These are phyloP conservation scores for Sinelater perroti DNA, from an alignment of 2,888 invertebrate species.

Conservation along the genomic window DNA sequence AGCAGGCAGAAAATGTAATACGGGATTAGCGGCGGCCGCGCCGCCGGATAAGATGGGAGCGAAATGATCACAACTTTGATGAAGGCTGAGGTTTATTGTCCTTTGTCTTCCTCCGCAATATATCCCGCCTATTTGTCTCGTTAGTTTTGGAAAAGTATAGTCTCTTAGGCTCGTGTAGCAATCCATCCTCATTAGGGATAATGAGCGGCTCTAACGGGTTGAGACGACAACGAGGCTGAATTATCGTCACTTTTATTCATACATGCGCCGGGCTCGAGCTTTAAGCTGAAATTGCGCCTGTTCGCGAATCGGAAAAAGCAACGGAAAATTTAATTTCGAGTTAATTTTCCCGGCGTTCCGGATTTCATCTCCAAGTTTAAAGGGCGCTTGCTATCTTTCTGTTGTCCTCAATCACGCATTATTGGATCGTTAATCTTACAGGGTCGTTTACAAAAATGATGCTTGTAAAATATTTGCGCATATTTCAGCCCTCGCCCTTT, in stretches of 20 bases:
- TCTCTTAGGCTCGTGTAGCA: constrained; percentile 13
- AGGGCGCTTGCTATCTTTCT: not conserved
- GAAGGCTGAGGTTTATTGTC: constrained; percentile 20
- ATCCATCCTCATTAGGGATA: constrained; percentile 19
- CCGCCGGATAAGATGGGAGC: constrained; percentile 15
- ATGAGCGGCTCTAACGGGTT: constrained; percentile 6
- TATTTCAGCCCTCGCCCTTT: constrained; percentile 6
- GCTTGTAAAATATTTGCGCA: constrained; percentile 13
- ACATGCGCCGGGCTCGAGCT: not conserved
- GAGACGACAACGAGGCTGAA: constrained; percentile 11
- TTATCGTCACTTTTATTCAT: constrained; percentile 11
- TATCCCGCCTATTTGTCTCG: constrained; percentile 19
- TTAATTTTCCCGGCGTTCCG: constrained; percentile 5
- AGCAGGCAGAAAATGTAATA: constrained; percentile 6
- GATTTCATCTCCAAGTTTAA: not conserved
- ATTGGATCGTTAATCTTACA: constrained; percentile 3
- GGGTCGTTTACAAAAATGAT: constrained; percentile 1
- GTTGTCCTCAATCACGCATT: constrained; percentile 9
- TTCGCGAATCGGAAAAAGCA: not conserved
- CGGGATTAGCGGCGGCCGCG: constrained; percentile 15
- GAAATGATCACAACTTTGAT: constrained; percentile 21
- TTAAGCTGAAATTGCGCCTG: not conserved
- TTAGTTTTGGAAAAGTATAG: constrained; percentile 18
- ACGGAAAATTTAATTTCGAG: constrained; percentile 4
- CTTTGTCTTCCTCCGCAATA: constrained; percentile 17